Evolutionary conservation across 2,888 invertebrate species (phyloP).

Genomic region (Marronus borbonicus): DNA sequence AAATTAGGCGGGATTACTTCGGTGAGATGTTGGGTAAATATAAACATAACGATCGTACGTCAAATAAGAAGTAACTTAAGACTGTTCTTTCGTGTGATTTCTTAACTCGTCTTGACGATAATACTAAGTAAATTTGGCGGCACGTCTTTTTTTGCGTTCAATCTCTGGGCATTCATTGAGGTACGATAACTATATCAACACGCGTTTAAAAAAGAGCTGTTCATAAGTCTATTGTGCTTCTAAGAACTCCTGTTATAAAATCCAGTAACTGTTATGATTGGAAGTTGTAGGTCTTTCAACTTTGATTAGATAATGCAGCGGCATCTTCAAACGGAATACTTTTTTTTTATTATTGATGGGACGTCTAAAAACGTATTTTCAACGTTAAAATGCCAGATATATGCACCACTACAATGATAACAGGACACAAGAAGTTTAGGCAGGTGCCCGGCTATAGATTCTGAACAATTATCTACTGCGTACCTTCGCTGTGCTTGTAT

Average conservation of each 20-base stretch:
- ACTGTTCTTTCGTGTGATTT: slow-evolving; percentile 26
- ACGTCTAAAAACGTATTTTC: background rate
- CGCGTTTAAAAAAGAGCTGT: background rate
- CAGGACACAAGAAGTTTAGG: too few relatives aligned
- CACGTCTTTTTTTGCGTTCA: background rate
- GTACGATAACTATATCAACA: background rate
- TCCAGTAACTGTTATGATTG: background rate
- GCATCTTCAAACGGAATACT: background rate
- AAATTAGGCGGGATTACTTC: slow-evolving; percentile 49
- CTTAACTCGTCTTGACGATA: slow-evolving; percentile 3
- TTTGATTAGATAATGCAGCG: slow-evolving; percentile 7
- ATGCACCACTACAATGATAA: background rate
- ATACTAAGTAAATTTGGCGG: slow-evolving; percentile 17
- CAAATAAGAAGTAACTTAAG: slow-evolving; percentile 11
- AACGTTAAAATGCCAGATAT: background rate
- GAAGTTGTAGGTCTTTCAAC: background rate
- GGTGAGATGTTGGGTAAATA: slow-evolving; percentile 37
- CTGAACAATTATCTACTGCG: too few relatives aligned
- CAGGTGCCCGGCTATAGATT: too few relatives aligned
- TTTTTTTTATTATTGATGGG: background rate
- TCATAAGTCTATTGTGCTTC: slow-evolving; percentile 4
- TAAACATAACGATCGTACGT: slow-evolving; percentile 22
- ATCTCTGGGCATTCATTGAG: background rate
- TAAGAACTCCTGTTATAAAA: background rate
- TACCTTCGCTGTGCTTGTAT: too few relatives aligned